phyloP scores from a whole-genome alignment of 2,797 vertebrate species.

The Pantherophis vulpinus region DNA sequence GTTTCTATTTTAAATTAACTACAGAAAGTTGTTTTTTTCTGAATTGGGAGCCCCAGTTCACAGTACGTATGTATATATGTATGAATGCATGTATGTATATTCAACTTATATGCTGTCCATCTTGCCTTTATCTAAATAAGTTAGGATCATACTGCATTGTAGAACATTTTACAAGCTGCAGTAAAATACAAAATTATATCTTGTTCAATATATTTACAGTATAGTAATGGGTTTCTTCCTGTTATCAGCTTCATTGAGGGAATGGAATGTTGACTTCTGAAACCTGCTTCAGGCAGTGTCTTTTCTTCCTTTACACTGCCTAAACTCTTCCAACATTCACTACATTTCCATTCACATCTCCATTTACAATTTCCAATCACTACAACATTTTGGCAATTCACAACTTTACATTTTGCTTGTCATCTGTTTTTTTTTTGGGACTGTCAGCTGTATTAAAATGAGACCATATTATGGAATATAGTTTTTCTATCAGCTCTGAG shows the following conservation, averaged over 20 bases:
- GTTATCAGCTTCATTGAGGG: constrained; percentile 44
- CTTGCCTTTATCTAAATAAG: not conserved
- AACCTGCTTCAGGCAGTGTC: constrained; percentile 51
- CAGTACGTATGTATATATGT: not conserved
- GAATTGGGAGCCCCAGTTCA: not conserved
- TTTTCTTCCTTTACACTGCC: constrained; percentile 56
- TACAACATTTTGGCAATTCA: constrained; percentile 60
- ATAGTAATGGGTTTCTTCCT: constrained; percentile 36
- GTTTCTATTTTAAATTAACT: not conserved
- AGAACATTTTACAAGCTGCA: constrained; percentile 51
- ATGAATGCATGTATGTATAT: not conserved
- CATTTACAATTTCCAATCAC: constrained; percentile 50
- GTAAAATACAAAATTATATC: constrained; percentile 34
- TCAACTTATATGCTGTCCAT: not conserved
- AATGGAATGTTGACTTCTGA: constrained; percentile 40
- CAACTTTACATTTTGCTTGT: constrained; percentile 64
- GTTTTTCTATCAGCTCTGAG: constrained; percentile 70
- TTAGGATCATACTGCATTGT: constrained; percentile 33
- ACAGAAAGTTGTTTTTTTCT: not conserved
- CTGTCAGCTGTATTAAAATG: constrained; percentile 59
- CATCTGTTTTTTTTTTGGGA: constrained; percentile 52
- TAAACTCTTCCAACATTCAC: constrained; percentile 55
- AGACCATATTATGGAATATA: constrained; percentile 65
- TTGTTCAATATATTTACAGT: constrained; percentile 38
- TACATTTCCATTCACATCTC: constrained; percentile 52